A percentile compares a stretch with the other conserved stretches of the same genome.
Evolutionary conservation across 1,140 invertebrate species (phyloP).

Genomic region (Aplysia californica): DNA sequence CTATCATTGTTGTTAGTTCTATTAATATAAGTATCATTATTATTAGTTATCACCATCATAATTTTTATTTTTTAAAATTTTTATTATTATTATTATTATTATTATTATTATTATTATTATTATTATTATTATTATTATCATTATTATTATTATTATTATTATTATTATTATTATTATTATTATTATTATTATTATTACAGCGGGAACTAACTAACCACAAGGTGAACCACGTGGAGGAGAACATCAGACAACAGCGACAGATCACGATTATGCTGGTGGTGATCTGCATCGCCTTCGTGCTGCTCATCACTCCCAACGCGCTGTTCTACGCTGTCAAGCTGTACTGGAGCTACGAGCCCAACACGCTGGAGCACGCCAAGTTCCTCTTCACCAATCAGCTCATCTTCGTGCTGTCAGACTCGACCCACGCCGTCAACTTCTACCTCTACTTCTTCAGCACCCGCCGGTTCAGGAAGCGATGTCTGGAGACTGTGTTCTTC

Average conservation of each 20-base stretch:
- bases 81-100: too few relatives aligned
- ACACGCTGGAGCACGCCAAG: constrained; percentile 1
- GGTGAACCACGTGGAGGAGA: constrained; percentile 33
- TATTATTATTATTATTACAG: too few relatives aligned
- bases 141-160: too few relatives aligned
- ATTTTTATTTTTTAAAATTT: too few relatives aligned
- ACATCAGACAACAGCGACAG: constrained; percentile 45
- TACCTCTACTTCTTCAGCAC: constrained; percentile 56
- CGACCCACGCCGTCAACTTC: constrained; percentile 55
- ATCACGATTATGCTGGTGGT: constrained; percentile 54
- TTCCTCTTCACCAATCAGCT: constrained; percentile 35
- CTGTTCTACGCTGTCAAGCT: constrained; percentile 45
- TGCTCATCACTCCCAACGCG: constrained; percentile 50
- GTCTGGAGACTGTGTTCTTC: constrained; percentile 39
- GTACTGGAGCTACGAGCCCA: constrained; percentile 22
- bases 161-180: too few relatives aligned
- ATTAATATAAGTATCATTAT: too few relatives aligned
- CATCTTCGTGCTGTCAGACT: constrained; percentile 46
- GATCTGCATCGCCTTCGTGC: constrained; percentile 45
- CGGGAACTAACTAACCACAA: constrained; percentile 21
- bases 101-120: too few relatives aligned
- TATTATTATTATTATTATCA: too few relatives aligned
- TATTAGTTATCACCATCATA: too few relatives aligned
- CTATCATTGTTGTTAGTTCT: too few relatives aligned
- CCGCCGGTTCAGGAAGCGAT: constrained; percentile 48